Evolutionary conservation across 2,888 invertebrate genomes (phyloP), one percentile per base, ranked within the genome.

Genomic region (Orchesella flavescens): DNA sequence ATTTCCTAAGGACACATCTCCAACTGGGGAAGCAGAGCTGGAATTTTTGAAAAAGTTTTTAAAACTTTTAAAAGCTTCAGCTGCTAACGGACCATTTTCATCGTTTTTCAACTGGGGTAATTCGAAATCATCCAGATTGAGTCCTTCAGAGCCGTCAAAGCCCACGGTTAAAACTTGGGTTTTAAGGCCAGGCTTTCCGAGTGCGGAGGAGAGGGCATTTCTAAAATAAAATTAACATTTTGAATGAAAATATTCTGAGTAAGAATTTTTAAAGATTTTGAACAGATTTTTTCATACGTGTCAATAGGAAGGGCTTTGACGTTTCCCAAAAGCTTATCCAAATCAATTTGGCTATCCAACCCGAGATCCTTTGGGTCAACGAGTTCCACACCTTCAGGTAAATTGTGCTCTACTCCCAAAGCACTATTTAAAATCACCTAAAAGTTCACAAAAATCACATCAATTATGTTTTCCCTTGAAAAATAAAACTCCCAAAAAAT

Each of bases 71-170:
- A 83, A 83, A 19, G 83, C 83, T 13, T 59, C 69, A 34, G 55
- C 61, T 0, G 74, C 83, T 12, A 83, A 44, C 10, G 74, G 76
- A 9, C 23, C 61, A 66, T 83, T 55, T 59, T 83, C 74, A 12
- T 72, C 76, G 9, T 71, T 65, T 68, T 69, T 63, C 63, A 61
- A 43, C 0, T 69, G 78, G 24, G 85, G 85, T 15, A 85, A 66
- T 46, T 85, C 85, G 43, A 85, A 85, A 59, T 85, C 85, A 53
- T 85, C 85, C 59, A 85, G 59, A 34, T 85, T 85, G 13, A 83
- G 63, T 7, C 83, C 83, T 69, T 84, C 84, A 5, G 63, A 69
- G 5, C 85, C 85, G 21, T 84, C 84, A 59, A 85, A 85, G 15
- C 85, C 85, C 24, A 85, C 82, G 0, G 85, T 85, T 0, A 83